Evolutionary conservation across 2,113 vertebrate species (phyloP), one percentile per base, ranked within the genome.

Genomic region (Phrynosoma platyrhinos): DNA sequence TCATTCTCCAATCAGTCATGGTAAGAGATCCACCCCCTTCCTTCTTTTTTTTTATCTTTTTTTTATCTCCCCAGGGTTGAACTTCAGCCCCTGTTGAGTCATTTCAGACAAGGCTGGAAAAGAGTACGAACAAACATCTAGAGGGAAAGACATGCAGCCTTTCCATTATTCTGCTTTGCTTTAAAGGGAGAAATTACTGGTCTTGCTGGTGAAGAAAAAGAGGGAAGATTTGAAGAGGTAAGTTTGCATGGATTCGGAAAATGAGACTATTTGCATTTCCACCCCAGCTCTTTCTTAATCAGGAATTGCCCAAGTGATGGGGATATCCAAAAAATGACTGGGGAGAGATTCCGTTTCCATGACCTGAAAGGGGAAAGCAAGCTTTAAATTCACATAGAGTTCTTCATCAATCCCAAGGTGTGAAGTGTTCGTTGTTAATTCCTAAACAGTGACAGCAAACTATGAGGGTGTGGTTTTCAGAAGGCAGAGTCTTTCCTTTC

Each of bases 61-160:
- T 30, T 21, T 23, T 52, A 52, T 77, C 62, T 79, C 36, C 66
- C 72, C 21, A 71, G 42, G 72, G n/a, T 68, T 83, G 87, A 66
- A 88, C 87, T 88, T 88, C 81, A 83, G 62, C 62, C 87, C 42
- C 87, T 83, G 81, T 30, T 83, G 81, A 78, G 77, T 83, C 58
- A 68, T 71, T 68, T 47, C 80, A 78, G 85, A 23, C 55, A 47
- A 53, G 42, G n/a, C 30, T 10, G n/a, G 72, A 25, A 27, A 68
- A n/a, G 40, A 47, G 58, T 47, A 78, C 21, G 55, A 42, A 64
- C 55, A 18, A 66, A 62, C 12, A n/a, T 4, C 62, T 12, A 20
- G 9, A 18, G 14, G 55, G 68, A 79, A 71, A 30, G 2, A 5
- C 42, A 36, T 21, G 18, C 10, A 4, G 55, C 30, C 6, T 8